phyloP scores from a whole-genome alignment of 2,888 invertebrate species.

The Aleiodes alternator region DNA sequence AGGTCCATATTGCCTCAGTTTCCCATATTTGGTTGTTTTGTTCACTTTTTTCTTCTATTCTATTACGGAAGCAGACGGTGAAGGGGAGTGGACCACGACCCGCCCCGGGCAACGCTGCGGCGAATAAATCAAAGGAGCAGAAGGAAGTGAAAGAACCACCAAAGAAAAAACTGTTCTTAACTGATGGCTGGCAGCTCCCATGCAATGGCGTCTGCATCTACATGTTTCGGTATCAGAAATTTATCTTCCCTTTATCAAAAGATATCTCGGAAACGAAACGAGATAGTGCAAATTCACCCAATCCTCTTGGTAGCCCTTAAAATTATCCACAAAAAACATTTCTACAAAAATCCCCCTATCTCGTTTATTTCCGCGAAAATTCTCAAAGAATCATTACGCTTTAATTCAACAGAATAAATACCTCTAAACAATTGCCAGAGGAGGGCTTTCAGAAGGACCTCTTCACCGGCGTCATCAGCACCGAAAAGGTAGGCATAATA shows the following conservation, averaged over 20 bases:
- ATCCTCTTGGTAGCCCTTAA: background rate
- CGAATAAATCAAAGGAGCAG: conserved; percentile 74
- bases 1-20: background rate
- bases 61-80: conserved; percentile 51
- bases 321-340: no score
- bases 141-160: conserved; percentile 71
- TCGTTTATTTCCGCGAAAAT: no score
- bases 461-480: conserved; percentile 89
- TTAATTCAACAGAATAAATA: conserved; percentile 79
- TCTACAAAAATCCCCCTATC: no score
- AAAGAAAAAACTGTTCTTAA: conserved; percentile 88
- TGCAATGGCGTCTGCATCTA: conserved; percentile 90
- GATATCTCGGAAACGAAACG: no score
- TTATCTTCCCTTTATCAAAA: conserved; percentile 1
- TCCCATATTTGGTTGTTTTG: background rate
- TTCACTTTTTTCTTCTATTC: conserved; percentile 26
- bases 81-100: conserved; percentile 63
- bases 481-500: conserved; percentile 86
- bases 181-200: conserved; percentile 89
- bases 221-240: conserved; percentile 81
- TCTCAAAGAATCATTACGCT: background rate
- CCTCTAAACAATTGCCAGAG: conserved; percentile 90
- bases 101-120: conserved; percentile 61
- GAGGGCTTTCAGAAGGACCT: conserved; percentile 92
- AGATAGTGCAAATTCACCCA: no score